Conservation (phyloP, 2,113 vertebrate genomes). For the Columba janthina region DNA sequence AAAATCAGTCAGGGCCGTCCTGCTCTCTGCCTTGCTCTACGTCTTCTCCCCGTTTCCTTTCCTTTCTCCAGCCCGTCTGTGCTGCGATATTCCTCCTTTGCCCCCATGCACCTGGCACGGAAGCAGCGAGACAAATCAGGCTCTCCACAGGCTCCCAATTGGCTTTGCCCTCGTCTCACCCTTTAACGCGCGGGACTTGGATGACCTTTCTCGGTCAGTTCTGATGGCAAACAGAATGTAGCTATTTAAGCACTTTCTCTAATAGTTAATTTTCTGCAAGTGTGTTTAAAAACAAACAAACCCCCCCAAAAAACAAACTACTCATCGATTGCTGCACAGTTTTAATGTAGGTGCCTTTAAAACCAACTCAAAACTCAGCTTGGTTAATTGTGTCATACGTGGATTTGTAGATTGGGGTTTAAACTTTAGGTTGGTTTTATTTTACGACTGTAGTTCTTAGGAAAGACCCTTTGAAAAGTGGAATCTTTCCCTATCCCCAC, state of each 20-base stretch:
- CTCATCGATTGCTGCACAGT: not conserved
- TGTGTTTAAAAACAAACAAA: not conserved
- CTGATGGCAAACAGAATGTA: not conserved
- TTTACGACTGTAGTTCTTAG: not conserved
- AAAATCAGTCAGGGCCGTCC: not conserved
- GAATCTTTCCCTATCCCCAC: not conserved
- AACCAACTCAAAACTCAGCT: not conserved
- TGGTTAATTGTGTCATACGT: not conserved
- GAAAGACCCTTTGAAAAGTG: not conserved
- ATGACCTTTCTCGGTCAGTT: not conserved
- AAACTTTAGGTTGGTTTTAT: not conserved
- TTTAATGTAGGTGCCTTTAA: not conserved
- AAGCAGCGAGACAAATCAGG: not conserved
- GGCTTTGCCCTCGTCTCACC: not conserved
- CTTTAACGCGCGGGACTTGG: not conserved
- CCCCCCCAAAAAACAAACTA: accelerated
- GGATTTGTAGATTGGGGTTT: not conserved
- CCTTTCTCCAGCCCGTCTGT: not conserved
- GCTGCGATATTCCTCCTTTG: not conserved
- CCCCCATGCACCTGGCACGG: not conserved
- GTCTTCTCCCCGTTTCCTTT: not conserved
- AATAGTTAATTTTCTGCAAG: not conserved
- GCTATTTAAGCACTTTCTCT: not conserved
- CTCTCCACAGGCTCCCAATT: not conserved
- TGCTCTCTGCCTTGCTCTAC: not conserved